Conservation (phyloP, 2,113 vertebrate genomes). For the Oryzias celebensis region DNA sequence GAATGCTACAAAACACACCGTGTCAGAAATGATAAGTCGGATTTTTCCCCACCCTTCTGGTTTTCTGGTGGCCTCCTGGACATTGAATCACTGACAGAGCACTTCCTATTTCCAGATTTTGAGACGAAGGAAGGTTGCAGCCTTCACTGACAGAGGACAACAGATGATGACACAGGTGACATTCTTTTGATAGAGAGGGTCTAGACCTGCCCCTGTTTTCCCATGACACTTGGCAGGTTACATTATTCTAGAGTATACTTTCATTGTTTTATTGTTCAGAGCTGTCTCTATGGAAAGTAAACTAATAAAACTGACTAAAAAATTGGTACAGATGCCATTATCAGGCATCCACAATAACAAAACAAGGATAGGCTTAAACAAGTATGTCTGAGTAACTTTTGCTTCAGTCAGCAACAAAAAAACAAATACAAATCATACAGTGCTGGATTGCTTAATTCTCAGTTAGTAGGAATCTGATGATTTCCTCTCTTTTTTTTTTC, state of each 20-base stretch:
- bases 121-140: constrained; percentile 22
- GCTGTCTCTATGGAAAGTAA: constrained; percentile 4
- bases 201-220: constrained; percentile 23
- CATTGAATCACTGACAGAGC: constrained; percentile 29
- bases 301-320: no score
- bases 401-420: constrained; percentile 28
- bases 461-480: constrained; percentile 56
- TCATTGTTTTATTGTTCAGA: constrained; percentile 12
- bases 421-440: constrained; percentile 44
- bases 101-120: constrained; percentile 44
- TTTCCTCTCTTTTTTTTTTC: constrained; percentile 48
- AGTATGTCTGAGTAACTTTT: constrained; percentile 26
- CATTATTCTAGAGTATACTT: constrained; percentile 19
- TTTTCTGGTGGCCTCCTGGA: constrained; percentile 25
- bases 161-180: constrained; percentile 31
- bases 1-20: constrained; percentile 34
- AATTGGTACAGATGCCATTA: no score
- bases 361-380: no score
- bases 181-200: constrained; percentile 58
- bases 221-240: constrained; percentile 19
- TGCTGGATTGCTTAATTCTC: constrained; percentile 55
- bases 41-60: constrained; percentile 30
- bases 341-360: no score
- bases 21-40: constrained; percentile 56
- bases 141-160: constrained; percentile 18